Conservation (phyloP, 2,888 invertebrate genomes). For the Zeuzera pyrina region DNA sequence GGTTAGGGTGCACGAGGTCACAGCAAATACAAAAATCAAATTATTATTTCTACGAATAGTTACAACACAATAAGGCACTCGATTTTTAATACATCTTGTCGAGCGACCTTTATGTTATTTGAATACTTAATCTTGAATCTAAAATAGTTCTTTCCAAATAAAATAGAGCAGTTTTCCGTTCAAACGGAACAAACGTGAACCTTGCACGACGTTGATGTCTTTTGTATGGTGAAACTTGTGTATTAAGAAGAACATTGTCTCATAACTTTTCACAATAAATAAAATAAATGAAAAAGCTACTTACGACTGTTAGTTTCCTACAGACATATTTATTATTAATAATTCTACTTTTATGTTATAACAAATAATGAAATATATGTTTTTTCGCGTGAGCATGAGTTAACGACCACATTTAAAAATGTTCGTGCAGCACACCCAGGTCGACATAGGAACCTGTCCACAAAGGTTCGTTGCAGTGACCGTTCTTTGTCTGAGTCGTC, state of each 20-base stretch:
- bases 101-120: constrained; percentile 11
- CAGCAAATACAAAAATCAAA: constrained; percentile 28
- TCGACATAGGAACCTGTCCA: constrained; percentile 55
- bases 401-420: constrained; percentile 55
- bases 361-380: constrained; percentile 26
- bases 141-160: background rate
- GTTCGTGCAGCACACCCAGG: constrained; percentile 55
- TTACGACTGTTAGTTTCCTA: too few relatives aligned
- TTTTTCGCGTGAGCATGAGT: constrained; percentile 42
- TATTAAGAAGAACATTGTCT: too few relatives aligned
- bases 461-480: constrained; percentile 33
- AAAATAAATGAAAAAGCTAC: constrained; percentile 10
- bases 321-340: constrained; percentile 2
- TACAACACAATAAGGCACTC: constrained; percentile 18
- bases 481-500: constrained; percentile 67
- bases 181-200: background rate
- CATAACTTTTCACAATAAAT: constrained; percentile 6
- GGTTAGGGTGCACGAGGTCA: constrained; percentile 32
- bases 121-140: constrained; percentile 5
- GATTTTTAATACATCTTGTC: constrained; percentile 10
- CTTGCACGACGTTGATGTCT: constrained; percentile 20
- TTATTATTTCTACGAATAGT: constrained; percentile 23
- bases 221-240: constrained; percentile 11
- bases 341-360: constrained; percentile 26
- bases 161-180: background rate